Evolutionary conservation across 2,797 vertebrate species (phyloP).

Genomic region (Mareca penelope): DNA sequence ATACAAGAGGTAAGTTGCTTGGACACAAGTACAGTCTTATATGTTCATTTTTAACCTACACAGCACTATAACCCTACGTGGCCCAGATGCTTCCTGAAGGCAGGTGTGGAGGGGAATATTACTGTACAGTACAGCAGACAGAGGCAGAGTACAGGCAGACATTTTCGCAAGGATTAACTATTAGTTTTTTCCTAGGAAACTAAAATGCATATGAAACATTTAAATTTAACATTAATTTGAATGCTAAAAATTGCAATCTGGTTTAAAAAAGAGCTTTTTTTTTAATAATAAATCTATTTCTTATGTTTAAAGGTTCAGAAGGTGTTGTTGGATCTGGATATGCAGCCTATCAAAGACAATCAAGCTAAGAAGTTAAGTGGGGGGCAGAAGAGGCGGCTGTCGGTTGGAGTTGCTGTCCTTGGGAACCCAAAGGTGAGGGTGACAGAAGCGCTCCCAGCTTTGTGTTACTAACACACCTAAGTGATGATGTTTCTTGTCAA

Average conservation of each 20-base stretch:
- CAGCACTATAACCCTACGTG: rapidly evolving
- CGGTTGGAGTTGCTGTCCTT: constrained; percentile 92
- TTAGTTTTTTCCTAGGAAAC: neutral
- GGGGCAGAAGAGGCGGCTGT: constrained; percentile 94
- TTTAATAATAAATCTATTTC: neutral
- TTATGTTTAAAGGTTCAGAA: constrained; percentile 83
- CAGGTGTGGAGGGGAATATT: rapidly evolving
- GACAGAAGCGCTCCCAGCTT: rapidly evolving
- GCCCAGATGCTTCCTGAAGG: neutral
- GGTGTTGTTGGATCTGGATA: constrained; percentile 90
- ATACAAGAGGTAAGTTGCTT: constrained; percentile 83
- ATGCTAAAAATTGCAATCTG: neutral
- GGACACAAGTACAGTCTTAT: rapidly evolving
- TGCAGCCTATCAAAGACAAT: constrained; percentile 94
- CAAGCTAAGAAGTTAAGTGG: constrained; percentile 93
- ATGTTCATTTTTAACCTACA: rapidly evolving
- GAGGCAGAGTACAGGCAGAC: neutral
- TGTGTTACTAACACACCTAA: neutral
- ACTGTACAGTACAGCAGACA: rapidly evolving
- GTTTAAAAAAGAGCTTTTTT: neutral
- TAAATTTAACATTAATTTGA: neutral
- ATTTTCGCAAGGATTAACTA: neutral
- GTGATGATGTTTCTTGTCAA: neutral
- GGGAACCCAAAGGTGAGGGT: constrained; percentile 91
- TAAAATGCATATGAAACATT: neutral